Percentiles rank a stretch among this genome's conserved stretches.
These are phyloP conservation scores for Enteromius paludinosus DNA, from an alignment of 2,797 vertebrate genomes.

Conservation along the genomic window DNA sequence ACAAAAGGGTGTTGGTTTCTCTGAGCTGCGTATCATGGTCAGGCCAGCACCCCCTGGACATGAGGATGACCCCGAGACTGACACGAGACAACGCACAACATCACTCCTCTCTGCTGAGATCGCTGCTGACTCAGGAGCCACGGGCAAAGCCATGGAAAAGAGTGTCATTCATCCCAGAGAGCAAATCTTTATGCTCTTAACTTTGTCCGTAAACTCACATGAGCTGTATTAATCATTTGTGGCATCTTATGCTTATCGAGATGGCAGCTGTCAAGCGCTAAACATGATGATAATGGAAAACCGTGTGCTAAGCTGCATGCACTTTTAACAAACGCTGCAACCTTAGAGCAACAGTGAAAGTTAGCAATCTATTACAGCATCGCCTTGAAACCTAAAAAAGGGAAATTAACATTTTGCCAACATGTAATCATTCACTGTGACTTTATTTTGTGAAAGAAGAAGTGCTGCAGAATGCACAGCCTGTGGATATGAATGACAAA, in stretches of 20 bases:
- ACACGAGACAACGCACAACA: constrained; percentile 80
- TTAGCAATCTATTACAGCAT: constrained; percentile 14
- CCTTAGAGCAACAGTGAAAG: not conserved
- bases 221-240: constrained; percentile 42
- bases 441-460: constrained; percentile 23
- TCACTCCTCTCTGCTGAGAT: constrained; percentile 79
- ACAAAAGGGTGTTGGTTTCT: constrained; percentile 68
- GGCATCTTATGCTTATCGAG: constrained; percentile 46
- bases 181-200: constrained; percentile 45
- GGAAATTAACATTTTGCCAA: not conserved
- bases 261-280: constrained; percentile 39
- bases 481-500: not conserved
- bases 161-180: constrained; percentile 77
- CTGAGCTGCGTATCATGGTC: constrained; percentile 51
- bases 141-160: constrained; percentile 78
- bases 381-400: not conserved
- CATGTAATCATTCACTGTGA: constrained; percentile 8
- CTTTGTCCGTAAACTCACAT: constrained; percentile 37
- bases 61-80: constrained; percentile 64
- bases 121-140: constrained; percentile 80
- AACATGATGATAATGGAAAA: constrained; percentile 51
- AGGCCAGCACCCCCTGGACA: constrained; percentile 62
- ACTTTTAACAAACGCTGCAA: constrained; percentile 25
- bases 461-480: constrained; percentile 61
- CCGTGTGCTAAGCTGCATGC: constrained; percentile 20